Conservation (phyloP, 1,140 invertebrate species). For the Andrena cerasifolii region DNA sequence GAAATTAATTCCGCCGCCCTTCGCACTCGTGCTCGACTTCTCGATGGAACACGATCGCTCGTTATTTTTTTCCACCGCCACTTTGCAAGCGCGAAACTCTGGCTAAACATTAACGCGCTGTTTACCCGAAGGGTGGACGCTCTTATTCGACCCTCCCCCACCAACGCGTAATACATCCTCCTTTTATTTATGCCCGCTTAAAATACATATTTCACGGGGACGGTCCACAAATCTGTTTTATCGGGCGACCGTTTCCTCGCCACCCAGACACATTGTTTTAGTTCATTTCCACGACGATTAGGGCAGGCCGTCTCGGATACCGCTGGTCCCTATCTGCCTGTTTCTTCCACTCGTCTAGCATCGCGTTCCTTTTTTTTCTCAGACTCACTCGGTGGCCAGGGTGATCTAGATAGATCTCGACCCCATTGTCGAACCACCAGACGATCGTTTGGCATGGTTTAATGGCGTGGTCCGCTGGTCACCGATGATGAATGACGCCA, state of each 20-base stretch:
- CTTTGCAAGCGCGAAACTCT: conserved; percentile 36
- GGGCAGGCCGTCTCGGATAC: neutral
- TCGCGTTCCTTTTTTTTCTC: neutral
- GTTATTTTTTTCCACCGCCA: neutral
- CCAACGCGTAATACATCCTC: neutral
- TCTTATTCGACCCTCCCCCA: neutral
- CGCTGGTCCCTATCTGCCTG: neutral
- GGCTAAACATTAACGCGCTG: conserved; percentile 8
- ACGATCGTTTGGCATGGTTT: conserved; percentile 49
- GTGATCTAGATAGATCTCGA: no score
- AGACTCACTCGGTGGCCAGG: conserved; percentile 3
- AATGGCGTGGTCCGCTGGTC: conserved; percentile 50
- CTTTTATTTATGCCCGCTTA: neutral
- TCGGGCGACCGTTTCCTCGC: neutral
- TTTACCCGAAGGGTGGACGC: neutral
- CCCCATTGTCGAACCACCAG: conserved; percentile 49
- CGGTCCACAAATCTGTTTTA: conserved; percentile 20
- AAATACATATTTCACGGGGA: neutral
- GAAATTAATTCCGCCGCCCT: conserved; percentile 63
- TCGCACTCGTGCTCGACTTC: conserved; percentile 35
- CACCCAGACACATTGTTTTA: neutral
- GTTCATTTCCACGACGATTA: conserved; percentile 1
- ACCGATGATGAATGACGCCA: conserved; percentile 75
- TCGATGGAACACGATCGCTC: neutral
- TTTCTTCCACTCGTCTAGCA: neutral